Conservation (phyloP, 2,797 vertebrate genomes). For the Strix occidentalis region DNA sequence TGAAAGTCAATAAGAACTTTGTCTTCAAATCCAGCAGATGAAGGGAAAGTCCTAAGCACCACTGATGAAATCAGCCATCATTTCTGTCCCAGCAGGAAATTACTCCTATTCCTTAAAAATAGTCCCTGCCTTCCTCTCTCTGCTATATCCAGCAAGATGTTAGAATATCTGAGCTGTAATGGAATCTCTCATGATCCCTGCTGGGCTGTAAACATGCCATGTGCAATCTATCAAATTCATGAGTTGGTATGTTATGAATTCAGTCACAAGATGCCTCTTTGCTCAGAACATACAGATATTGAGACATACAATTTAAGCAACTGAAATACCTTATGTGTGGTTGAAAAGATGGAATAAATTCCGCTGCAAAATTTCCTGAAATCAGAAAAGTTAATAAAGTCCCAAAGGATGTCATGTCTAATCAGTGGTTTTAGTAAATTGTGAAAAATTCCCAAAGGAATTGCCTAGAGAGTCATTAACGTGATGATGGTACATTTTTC, state of each 20-base stretch:
- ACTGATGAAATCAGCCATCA: not conserved
- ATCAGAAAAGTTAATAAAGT: not conserved
- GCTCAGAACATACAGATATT: not conserved
- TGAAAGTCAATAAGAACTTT: not conserved
- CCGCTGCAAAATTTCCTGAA: not conserved
- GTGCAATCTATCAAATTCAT: not conserved
- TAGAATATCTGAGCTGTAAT: not conserved
- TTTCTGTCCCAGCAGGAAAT: not conserved
- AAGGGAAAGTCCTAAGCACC: not conserved
- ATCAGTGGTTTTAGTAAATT: not conserved
- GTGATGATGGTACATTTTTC: not conserved
- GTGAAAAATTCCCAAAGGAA: not conserved
- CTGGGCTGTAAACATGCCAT: accelerated
- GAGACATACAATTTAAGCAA: not conserved
- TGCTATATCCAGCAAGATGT: not conserved
- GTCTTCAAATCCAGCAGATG: not conserved
- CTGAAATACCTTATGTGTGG: accelerated
- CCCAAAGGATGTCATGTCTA: not conserved
- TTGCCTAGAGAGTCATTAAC: not conserved
- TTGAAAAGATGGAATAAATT: not conserved
- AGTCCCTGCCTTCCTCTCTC: not conserved
- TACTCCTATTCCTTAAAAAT: not conserved
- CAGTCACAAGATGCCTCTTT: not conserved
- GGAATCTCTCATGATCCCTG: not conserved
- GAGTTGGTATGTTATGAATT: not conserved